These are phyloP conservation scores for Caretta caretta DNA, from an alignment of 2,113 vertebrate species.

Conservation along the genomic window DNA sequence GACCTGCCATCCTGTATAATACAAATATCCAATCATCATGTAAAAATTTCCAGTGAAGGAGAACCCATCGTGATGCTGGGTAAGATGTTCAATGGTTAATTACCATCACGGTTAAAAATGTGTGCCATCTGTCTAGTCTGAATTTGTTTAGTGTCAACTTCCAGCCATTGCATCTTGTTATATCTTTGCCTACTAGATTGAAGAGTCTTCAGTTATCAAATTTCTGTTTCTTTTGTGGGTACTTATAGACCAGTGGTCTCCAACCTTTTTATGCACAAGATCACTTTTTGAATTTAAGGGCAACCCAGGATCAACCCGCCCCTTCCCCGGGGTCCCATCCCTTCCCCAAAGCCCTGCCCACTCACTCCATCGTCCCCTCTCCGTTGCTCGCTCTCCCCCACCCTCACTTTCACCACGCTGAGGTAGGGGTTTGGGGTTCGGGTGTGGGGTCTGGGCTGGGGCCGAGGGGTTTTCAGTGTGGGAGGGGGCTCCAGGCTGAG, in stretches of 20 bases:
- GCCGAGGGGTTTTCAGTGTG: too few relatives aligned
- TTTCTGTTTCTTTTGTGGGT: not conserved
- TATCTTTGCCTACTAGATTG: not conserved
- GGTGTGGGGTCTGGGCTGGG: too few relatives aligned
- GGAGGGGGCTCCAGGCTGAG: too few relatives aligned
- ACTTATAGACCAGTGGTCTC: not conserved
- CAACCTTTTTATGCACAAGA: too few relatives aligned
- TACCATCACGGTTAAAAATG: not conserved
- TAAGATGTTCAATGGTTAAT: not conserved
- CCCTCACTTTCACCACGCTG: too few relatives aligned
- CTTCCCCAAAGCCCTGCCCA: too few relatives aligned
- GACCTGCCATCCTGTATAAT: not conserved
- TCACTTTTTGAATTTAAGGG: too few relatives aligned
- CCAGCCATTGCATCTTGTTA: not conserved
- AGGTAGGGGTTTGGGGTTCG: too few relatives aligned
- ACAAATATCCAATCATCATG: not conserved
- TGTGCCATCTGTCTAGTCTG: not conserved
- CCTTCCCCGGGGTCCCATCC: too few relatives aligned
- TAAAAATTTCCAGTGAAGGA: not conserved
- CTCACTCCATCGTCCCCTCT: too few relatives aligned
- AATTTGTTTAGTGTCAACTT: not conserved
- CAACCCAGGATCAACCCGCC: too few relatives aligned
- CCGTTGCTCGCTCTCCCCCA: too few relatives aligned
- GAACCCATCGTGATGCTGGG: not conserved
- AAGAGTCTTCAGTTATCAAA: not conserved